Conservation (phyloP, 2,113 vertebrate species). For the Muntiacus muntjak region DNA sequence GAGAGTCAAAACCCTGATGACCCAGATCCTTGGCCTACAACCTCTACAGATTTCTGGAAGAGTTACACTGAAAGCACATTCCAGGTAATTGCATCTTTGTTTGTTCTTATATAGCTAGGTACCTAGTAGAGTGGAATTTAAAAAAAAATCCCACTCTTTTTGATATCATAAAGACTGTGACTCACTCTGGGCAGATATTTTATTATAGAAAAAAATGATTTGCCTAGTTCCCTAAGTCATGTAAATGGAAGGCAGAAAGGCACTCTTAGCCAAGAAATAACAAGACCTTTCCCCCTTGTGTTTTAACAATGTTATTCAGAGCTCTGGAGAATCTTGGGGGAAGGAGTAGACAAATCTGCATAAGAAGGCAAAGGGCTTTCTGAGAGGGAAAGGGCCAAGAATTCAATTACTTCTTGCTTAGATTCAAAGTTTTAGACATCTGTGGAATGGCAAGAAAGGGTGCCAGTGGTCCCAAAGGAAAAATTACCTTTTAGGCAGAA, state of each 20-base stretch:
- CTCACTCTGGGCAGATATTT: not conserved
- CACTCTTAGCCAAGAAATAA: not conserved
- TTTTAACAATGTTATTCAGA: slow-evolving; percentile 25
- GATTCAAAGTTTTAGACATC: not conserved
- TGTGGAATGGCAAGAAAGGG: not conserved
- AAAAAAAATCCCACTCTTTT: not conserved
- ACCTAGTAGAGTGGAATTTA: not conserved
- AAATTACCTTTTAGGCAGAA: not conserved
- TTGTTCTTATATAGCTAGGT: not conserved
- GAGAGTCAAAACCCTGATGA: not conserved
- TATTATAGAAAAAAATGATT: slow-evolving; percentile 11
- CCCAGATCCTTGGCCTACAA: slow-evolving; percentile 12
- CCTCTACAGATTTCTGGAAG: not conserved
- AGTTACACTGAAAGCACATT: not conserved
- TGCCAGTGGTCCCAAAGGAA: not conserved
- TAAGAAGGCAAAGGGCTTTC: not conserved
- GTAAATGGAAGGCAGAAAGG: slow-evolving; percentile 5
- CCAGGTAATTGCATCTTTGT: not conserved
- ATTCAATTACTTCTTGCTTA: not conserved
- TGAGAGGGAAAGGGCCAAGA: not conserved
- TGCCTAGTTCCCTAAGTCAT: slow-evolving; percentile 12
- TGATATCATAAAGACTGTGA: slow-evolving; percentile 29
- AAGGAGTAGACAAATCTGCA: not conserved
- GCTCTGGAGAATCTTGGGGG: not conserved
- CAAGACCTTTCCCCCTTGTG: not conserved